phyloP scores from a whole-genome alignment of 2,113 vertebrate genomes.

The Cephalopholis sonnerati region DNA sequence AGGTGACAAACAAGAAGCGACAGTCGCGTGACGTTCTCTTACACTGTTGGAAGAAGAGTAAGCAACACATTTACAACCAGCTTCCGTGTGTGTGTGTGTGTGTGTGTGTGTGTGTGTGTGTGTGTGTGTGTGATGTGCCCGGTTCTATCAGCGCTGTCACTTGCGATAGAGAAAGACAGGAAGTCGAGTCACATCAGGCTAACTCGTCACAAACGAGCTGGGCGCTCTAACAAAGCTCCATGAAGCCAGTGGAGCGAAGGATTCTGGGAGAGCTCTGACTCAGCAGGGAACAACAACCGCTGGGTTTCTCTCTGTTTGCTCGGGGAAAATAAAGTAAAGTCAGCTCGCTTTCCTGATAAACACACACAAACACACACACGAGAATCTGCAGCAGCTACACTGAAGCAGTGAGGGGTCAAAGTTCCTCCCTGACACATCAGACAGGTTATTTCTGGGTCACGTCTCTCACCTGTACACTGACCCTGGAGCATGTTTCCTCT shows the following conservation, averaged over 20 bases:
- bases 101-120: slow-evolving; percentile 1
- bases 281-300: background rate
- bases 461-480: no score
- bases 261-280: slow-evolving; percentile 36
- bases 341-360: background rate
- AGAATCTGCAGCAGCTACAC: no score
- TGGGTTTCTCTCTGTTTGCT: slow-evolving; percentile 13
- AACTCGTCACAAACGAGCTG: slow-evolving; percentile 10
- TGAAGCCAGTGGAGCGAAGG: slow-evolving; percentile 31
- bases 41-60: no score
- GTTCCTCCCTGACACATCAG: no score
- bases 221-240: slow-evolving; percentile 27
- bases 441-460: no score
- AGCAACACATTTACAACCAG: no score
- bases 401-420: no score
- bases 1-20: no score
- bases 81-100: background rate
- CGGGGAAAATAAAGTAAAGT: background rate
- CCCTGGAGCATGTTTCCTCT: no score
- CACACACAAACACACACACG: background rate
- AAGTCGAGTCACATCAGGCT: slow-evolving; percentile 59
- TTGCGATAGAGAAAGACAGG: slow-evolving; percentile 60
- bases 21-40: no score
- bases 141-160: slow-evolving; percentile 52
- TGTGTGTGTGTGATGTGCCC: slow-evolving; percentile 24